A percentile compares a stretch with the other conserved stretches of the same genome.
phyloP scores from a whole-genome alignment of 2,888 invertebrate species.

The Gymnocheta viridis region DNA sequence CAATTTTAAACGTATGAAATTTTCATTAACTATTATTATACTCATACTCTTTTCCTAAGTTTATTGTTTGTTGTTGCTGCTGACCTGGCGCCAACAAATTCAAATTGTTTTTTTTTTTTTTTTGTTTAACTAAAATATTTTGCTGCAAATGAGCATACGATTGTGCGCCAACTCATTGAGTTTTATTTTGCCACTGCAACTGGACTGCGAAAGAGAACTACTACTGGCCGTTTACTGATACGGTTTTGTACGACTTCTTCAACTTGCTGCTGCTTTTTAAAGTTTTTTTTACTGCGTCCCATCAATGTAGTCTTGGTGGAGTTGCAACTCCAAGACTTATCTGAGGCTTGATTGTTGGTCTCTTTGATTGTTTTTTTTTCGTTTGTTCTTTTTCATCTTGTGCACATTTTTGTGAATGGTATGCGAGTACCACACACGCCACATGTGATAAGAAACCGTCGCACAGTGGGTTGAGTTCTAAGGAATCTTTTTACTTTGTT shows the following conservation, averaged over 20 bases:
- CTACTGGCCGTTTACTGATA: constrained; percentile 47
- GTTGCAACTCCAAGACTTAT: constrained; percentile 34
- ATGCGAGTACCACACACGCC: constrained; percentile 68
- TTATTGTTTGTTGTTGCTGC: constrained; percentile 60
- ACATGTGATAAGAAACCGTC: constrained; percentile 63
- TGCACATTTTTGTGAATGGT: constrained; percentile 60
- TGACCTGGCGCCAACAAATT: constrained; percentile 78
- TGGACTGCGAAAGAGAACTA: constrained; percentile 22
- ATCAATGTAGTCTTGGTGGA: constrained; percentile 17
- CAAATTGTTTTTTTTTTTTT: constrained; percentile 47
- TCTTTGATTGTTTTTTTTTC: constrained; percentile 18
- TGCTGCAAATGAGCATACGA: constrained; percentile 47
- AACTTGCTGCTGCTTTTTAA: constrained; percentile 24
- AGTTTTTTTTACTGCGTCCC: not conserved
- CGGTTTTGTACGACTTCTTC: constrained; percentile 40
- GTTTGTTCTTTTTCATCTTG: constrained; percentile 11
- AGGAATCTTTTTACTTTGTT: too few relatives aligned
- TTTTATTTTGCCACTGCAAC: constrained; percentile 44
- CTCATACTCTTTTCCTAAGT: constrained; percentile 31
- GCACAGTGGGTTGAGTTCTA: constrained; percentile 52
- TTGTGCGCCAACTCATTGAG: constrained; percentile 56
- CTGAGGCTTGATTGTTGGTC: constrained; percentile 34
- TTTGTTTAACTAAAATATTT: constrained; percentile 21
- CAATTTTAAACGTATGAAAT: constrained; percentile 71
- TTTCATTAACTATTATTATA: constrained; percentile 78